Base-by-base conservation (phyloP, 2,797 vertebrate genomes). In the Acipenser oxyrinchus region DNA sequence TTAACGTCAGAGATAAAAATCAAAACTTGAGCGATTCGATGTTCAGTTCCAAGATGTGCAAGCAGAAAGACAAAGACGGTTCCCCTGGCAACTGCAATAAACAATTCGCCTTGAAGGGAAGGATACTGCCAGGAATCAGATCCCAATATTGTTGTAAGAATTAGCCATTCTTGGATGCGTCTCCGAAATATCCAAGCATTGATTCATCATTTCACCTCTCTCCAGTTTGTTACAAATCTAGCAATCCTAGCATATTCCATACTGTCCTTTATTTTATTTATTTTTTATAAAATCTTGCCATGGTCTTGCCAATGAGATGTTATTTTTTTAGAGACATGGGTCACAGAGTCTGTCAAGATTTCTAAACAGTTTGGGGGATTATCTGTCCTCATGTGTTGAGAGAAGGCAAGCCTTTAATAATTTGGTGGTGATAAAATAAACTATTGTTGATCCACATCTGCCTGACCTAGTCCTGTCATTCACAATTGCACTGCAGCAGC, bases 111-210 rank as follows among this genome's bases (percentile, higher is more conserved):
- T 72, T 23, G 58, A 10, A 57, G 62, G 78, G 53, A 62, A 72
- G 10, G 69, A 55, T 48, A 11, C 64, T 65, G 79, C 82, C 81
- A 81, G 76, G 61, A 72, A 69, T 69, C 72, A 78, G 76, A 79
- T 81, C 73, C 77, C 78, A 79, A 71, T 67, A 12, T 76, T 74
- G 63, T 74, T 72, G 76, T 75, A 70, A 69, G 68, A 75, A 81
- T 77, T 84, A 82, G 76, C 80, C 77, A 75, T 82, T 83, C 77
- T 83, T 81, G 76, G 80, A 82, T 68, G 73, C 70, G 10, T 72
- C 66, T 73, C 51, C 60, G 74, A 74, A 63, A 81, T 81, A 70
- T 66, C 69, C 74, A 37, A 65, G 65, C 12, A 50, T 59, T 73
- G 79, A 84, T 71, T 86, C 83, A 85, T 76, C 68, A 68, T 61